A percentile compares a stretch with the other conserved stretches of the same genome.
These are phyloP conservation scores for Drosophila lutescens DNA, from an alignment of 2,888 invertebrate species.

Conservation along the genomic window DNA sequence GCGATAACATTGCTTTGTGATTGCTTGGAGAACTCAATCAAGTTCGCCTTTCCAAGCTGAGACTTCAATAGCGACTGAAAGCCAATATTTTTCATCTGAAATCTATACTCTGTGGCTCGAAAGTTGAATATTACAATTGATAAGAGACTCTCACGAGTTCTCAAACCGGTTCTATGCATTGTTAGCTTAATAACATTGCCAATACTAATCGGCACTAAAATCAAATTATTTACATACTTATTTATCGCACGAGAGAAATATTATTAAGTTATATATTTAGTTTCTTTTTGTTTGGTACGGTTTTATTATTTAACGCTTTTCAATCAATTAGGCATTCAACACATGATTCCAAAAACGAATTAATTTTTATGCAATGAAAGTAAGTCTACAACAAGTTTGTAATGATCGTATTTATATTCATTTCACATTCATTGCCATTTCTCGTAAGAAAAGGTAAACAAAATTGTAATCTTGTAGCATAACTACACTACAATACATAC, in stretches of 20 bases:
- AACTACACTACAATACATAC: no score
- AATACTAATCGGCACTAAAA: not conserved
- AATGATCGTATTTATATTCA: no score
- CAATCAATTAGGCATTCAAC: no score
- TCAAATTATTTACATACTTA: slow-evolving; percentile 12
- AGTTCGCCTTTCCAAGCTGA: slow-evolving; percentile 25
- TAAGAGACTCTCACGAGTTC: slow-evolving; percentile 33
- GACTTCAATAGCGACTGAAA: slow-evolving; percentile 24
- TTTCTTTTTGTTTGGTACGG: not conserved
- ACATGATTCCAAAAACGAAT: no score
- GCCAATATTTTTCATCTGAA: not conserved
- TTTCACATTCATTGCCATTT: no score
- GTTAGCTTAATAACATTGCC: not conserved
- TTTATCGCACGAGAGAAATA: slow-evolving; percentile 3
- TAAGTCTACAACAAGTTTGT: not conserved
- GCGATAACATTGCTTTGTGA: slow-evolving; percentile 22
- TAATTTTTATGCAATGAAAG: not conserved
- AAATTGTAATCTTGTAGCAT: no score
- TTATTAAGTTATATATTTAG: not conserved
- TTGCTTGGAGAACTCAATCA: not conserved
- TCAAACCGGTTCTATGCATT: slow-evolving; percentile 28
- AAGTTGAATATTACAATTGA: slow-evolving; percentile 26
- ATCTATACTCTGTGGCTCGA: slow-evolving; percentile 20
- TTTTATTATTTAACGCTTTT: no score
- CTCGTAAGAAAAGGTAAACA: no score